Evolutionary conservation across 2,113 vertebrate genomes (phyloP).

Genomic region (Leptocoma aspasia): DNA sequence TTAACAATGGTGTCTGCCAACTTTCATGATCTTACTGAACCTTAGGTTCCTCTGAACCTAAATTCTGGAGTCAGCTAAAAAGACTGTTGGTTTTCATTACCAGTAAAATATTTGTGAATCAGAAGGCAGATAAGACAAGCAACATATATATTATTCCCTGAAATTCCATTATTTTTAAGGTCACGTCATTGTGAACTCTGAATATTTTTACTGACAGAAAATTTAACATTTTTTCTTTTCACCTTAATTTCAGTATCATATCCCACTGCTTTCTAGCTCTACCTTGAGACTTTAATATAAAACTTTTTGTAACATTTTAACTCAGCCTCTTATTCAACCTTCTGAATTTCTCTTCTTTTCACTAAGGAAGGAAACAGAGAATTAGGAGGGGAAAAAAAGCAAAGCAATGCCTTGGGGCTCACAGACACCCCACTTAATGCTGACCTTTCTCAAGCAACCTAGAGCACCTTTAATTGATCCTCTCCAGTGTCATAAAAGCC

Average conservation of each 20-base stretch:
- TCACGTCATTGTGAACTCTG: background rate
- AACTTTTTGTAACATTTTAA: background rate
- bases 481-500: background rate
- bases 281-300: background rate
- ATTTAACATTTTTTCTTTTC: background rate
- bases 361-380: background rate
- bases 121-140: background rate
- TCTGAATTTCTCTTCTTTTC: background rate
- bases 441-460: background rate
- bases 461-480: background rate
- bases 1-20: background rate
- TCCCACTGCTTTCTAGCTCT: background rate
- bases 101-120: background rate
- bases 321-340: background rate
- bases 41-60: background rate
- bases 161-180: background rate
- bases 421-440: background rate
- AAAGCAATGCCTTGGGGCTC: background rate
- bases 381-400: background rate
- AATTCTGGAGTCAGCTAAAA: constrained; percentile 7
- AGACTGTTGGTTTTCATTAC: background rate
- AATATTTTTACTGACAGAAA: background rate
- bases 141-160: background rate
- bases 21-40: background rate
- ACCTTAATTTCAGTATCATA: background rate